Evolutionary conservation across 2,797 vertebrate species (phyloP).

Genomic region (Urophycis tenuis): DNA sequence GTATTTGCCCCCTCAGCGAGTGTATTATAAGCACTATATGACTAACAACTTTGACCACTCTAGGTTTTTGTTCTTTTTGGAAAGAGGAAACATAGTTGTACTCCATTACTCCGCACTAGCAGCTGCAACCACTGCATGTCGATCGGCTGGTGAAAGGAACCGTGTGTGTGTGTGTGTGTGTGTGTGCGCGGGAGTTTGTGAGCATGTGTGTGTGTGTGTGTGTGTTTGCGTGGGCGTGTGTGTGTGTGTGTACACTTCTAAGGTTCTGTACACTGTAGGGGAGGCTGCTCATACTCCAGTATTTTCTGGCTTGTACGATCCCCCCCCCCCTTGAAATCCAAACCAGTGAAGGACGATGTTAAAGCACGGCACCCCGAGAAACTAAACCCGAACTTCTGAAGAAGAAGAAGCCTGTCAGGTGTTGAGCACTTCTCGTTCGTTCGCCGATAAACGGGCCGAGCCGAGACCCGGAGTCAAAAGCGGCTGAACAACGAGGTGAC

Average conservation of each 20-base stretch:
- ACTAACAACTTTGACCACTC: constrained; percentile 1
- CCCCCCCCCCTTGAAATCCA: background rate
- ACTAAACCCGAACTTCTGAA: background rate
- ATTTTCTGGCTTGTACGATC: background rate
- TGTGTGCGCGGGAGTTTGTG: background rate
- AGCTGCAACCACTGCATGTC: background rate
- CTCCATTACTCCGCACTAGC: background rate
- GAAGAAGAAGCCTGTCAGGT: background rate
- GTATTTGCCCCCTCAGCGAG: background rate
- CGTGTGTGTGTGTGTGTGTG: background rate
- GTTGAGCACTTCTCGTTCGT: background rate
- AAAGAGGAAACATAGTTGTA: background rate
- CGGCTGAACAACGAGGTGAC: background rate
- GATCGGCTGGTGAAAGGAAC: too few species aligned
- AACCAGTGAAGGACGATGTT: background rate
- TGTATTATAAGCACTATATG: background rate
- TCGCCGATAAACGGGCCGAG: background rate
- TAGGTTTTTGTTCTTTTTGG: background rate
- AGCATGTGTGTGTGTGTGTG: background rate
- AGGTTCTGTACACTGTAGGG: background rate
- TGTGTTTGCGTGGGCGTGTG: constrained; percentile 1
- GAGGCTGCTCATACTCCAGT: background rate
- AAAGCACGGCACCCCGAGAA: background rate
- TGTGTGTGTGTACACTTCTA: background rate
- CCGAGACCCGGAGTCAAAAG: background rate